These are phyloP conservation scores for Oncorhynchus clarkii DNA, from an alignment of 2,113 vertebrate species.

Conservation along the genomic window DNA sequence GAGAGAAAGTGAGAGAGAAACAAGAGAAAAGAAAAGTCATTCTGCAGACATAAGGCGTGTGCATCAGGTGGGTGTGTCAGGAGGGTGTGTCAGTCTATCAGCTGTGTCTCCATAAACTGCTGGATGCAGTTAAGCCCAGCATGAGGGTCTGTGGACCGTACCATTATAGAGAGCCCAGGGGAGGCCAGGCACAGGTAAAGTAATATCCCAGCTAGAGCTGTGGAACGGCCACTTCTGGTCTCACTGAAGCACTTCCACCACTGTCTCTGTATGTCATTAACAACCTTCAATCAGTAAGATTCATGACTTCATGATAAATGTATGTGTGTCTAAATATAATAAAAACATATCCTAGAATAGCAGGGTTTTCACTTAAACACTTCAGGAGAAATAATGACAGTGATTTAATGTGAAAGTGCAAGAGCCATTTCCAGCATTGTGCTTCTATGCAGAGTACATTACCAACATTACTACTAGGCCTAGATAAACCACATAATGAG, in stretches of 20 bases:
- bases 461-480: no score
- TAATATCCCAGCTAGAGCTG: slow-evolving; percentile 64
- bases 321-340: slow-evolving; percentile 59
- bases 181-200: slow-evolving; percentile 63
- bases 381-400: background rate
- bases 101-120: slow-evolving; percentile 66
- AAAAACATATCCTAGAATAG: slow-evolving; percentile 68
- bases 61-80: no score
- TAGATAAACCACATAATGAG: no score
- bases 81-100: slow-evolving; percentile 58
- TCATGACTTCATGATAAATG: slow-evolving; percentile 66
- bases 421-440: background rate
- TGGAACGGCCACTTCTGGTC: slow-evolving; percentile 40
- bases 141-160: slow-evolving; percentile 50
- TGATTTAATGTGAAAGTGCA: background rate
- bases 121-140: slow-evolving; percentile 66
- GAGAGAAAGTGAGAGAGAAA: slow-evolving; percentile 11
- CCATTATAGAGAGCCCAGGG: slow-evolving; percentile 58
- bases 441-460: no score
- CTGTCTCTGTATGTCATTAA: slow-evolving; percentile 66
- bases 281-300: slow-evolving; percentile 65
- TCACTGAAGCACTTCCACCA: slow-evolving; percentile 48
- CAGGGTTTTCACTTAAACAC: slow-evolving; percentile 51
- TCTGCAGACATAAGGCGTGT: slow-evolving; percentile 23
- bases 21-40: slow-evolving; percentile 45